Percentiles rank a stretch among this genome's conserved stretches.
Conservation (phyloP, 2,113 vertebrate species). For the Paracanthobrama guichenoti region DNA sequence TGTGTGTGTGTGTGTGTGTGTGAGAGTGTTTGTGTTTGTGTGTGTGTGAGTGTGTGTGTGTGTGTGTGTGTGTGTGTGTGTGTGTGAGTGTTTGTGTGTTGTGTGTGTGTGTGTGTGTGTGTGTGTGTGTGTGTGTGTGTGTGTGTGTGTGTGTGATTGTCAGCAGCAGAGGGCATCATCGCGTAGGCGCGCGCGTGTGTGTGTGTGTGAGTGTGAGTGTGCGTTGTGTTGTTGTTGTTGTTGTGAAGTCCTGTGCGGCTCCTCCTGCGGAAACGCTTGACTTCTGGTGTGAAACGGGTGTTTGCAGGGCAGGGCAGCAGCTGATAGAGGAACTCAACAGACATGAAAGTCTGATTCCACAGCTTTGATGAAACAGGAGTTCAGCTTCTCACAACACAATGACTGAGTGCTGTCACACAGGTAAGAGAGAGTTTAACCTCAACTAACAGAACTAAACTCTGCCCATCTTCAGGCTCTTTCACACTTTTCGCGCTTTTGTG, state of each 20-base stretch:
- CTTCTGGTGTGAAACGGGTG: conserved; percentile 32
- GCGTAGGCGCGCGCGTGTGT: neutral
- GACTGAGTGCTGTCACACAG: neutral
- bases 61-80: too few species aligned
- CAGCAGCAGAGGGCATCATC: too few species aligned
- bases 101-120: too few species aligned
- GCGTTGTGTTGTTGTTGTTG: neutral
- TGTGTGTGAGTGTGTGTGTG: too few species aligned
- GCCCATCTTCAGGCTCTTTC: neutral
- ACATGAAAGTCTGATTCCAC: neutral
- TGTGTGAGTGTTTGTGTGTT: too few species aligned
- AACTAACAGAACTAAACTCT: neutral
- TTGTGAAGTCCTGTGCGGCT: neutral
- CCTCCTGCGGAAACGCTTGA: conserved; percentile 16
- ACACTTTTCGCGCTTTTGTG: neutral
- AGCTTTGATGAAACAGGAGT: conserved; percentile 3
- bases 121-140: neutral
- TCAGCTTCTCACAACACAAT: neutral
- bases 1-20: too few species aligned
- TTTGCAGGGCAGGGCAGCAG: conserved; percentile 17
- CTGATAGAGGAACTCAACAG: conserved; percentile 25
- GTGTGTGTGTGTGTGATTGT: neutral
- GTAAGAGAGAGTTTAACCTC: neutral
- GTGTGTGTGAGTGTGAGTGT: neutral
- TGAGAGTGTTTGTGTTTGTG: too few species aligned